A percentile compares a stretch with the other conserved stretches of the same genome.
phyloP scores from a whole-genome alignment of 2,888 invertebrate genomes.

The Aleiodes leptofemur region DNA sequence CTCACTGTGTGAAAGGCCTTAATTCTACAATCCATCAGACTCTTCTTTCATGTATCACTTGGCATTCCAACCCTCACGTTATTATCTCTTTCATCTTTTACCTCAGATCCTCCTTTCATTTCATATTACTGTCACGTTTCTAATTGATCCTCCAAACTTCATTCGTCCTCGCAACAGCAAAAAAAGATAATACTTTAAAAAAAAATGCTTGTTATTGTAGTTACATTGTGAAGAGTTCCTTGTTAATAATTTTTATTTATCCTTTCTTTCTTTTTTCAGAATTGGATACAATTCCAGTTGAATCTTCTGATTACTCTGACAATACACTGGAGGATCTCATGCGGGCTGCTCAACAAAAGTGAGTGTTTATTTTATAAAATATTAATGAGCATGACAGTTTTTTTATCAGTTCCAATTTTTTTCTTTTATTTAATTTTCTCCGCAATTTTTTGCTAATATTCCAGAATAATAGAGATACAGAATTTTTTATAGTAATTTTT shows the following conservation, averaged over 20 bases:
- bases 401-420: neutral
- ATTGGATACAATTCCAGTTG: constrained; percentile 62
- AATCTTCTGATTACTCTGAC: constrained; percentile 80
- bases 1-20: no score
- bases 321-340: constrained; percentile 81
- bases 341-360: constrained; percentile 83
- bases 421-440: neutral
- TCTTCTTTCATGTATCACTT: no score
- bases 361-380: constrained; percentile 73
- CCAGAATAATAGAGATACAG: no score
- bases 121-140: no score
- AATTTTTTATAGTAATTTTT: no score
- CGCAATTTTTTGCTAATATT: no score
- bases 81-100: no score
- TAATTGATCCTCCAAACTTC: no score
- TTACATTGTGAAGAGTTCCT: neutral
- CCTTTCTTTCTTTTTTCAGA: constrained; percentile 58
- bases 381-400: neutral
- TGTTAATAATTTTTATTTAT: neutral
- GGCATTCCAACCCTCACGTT: no score
- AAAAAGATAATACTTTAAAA: neutral
- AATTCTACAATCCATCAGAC: no score
- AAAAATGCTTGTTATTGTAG: neutral
- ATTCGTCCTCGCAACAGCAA: neutral
- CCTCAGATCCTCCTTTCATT: no score